Evolutionary conservation across 2,113 vertebrate genomes (phyloP), one percentile per base, ranked within the genome.

Genomic region (Cariama cristata): DNA sequence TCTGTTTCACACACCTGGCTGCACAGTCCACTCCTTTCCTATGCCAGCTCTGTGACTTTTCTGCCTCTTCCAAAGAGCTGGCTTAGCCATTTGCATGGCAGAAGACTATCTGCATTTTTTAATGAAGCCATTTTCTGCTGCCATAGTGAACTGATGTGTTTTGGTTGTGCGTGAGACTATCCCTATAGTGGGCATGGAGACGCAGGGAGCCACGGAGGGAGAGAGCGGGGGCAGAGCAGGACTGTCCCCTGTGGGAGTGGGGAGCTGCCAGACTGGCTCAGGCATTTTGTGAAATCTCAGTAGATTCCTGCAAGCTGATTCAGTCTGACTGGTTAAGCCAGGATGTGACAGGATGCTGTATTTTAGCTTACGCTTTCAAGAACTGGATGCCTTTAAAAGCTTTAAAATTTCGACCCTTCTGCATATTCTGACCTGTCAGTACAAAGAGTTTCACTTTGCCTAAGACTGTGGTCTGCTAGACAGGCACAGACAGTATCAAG

Each of bases 71-170:
- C 32, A 42, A 50, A 42, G 20, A 14, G 38, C 56, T 11, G 32
- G 24, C 32, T 80, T 50, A 76, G 81, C 18, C 55, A 26, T 64
- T 69, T 44, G 2, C 4, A 4, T 3, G 35, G 64, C 81, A 87
- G 58, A 88, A 45, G 28, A 58, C 22, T 20, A 47, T 45, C 27
- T 2, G 2, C 15, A 6, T 21, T 85, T 62, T 56, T 53, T 33
- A 45, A 40, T 5, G 44, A 94, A 87, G 68, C 44, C 20, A 18
- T 52, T 71, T 87, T 27, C 32, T 67, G 85, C 87, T 58, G 79
- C 50, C 22, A 8, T 0, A 45, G 47, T 6, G 42, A n/a, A 44
- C 56, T 14, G 71, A 42, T 0, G 0, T 13, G 68, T 23, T 28
- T 9, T 1, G 23, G 55, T 6, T 2, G 1, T 9, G 38, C 56